Evolutionary conservation across 2,888 invertebrate species (phyloP), one percentile per base, ranked within the genome.

Genomic region (Troides aeacus): DNA sequence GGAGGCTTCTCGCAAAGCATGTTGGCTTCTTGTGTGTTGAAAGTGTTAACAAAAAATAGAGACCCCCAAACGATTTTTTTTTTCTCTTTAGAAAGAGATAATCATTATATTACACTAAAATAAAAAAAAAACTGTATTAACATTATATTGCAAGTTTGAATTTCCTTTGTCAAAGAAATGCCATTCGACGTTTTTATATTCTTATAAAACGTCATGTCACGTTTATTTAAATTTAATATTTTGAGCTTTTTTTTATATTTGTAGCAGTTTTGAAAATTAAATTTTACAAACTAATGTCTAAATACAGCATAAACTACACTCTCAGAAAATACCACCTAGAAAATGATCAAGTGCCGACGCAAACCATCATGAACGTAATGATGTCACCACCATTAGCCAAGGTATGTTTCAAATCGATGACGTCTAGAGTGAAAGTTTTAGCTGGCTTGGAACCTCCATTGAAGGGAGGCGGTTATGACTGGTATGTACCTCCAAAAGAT

Each of bases 361-460:
- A 89, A 74, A 86, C 80, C 63, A 76, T 84, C 12, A 91, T 92
- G 74, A 87, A 77, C 68, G 77, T 84, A 0, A 87, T 79, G 71
- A 91, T 92, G 92, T 72, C 77, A 10, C 81, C 81, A 7, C 72
- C 83, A 1, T 82, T 92, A 2, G 92, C 92, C 0, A 78, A 82
- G 12, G 82, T 92, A 57, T 91, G 87, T 73, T 92, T 92, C 73
- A 87, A 89, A 66, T 86, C 86, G 0, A 91, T 92, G 92, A 79
- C 74, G 12, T 79, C 80, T 0, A 85, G 84, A 69, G 75, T 87
- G 0, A 89, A 87, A 74, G 78, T 83, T 1, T 76, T 90, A 0
- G 91, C 90, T 2, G 92, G 92, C 0, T 75, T 92, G 0, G 87
- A 90, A 71, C 92, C 92, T 0, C 79, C 82, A 0, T 76, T 92